Evolutionary conservation across 2,113 vertebrate genomes (phyloP).

Genomic region (Cryptomyrus ogoouensis): DNA sequence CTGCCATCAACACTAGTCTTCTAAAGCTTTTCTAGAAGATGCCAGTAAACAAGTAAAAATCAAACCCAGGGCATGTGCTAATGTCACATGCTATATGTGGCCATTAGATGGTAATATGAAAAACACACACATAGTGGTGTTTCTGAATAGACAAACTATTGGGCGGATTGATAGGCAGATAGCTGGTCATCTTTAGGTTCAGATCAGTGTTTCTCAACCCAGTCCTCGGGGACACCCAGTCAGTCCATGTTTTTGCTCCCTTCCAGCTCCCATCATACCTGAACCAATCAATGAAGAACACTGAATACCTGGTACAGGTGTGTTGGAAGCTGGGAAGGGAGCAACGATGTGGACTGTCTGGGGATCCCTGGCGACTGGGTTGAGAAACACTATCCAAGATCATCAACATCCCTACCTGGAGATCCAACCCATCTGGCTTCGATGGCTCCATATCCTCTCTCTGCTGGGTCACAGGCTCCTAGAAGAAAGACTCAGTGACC

Average conservation of each 20-base stretch:
- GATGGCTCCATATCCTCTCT: constrained; percentile 50
- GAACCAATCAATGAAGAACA: neutral
- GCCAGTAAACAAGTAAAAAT: neutral
- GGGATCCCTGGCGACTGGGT: neutral
- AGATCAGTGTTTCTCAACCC: neutral
- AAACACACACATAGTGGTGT: neutral
- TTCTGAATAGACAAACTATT: neutral
- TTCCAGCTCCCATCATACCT: neutral
- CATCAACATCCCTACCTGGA: constrained; percentile 54
- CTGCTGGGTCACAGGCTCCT: constrained; percentile 27
- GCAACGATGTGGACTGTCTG: neutral
- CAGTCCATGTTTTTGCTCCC: neutral
- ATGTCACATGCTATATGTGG: neutral
- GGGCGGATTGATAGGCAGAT: neutral
- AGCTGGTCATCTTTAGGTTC: neutral
- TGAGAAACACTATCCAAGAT: neutral
- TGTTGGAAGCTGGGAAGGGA: neutral
- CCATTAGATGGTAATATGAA: neutral
- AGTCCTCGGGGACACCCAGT: neutral
- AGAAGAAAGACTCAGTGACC: neutral
- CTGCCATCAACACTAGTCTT: neutral
- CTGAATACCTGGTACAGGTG: neutral
- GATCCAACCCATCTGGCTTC: constrained; percentile 45
- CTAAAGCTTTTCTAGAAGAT: neutral
- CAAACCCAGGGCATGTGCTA: neutral